Evolutionary conservation across 2,888 invertebrate species (phyloP).

Genomic region (Hydraecia micacea): DNA sequence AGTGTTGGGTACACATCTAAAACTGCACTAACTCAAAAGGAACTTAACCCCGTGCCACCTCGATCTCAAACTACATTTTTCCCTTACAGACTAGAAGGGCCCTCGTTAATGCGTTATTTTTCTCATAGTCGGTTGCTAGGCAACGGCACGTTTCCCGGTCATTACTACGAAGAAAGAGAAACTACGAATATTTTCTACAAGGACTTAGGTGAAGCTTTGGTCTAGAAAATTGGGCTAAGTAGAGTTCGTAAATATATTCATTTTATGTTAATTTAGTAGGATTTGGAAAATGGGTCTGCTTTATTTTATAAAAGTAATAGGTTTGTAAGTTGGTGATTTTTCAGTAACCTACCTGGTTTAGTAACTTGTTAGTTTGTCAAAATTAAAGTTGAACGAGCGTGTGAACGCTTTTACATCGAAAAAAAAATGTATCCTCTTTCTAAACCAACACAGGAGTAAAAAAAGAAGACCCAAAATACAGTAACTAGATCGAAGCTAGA

Average conservation of each 20-base stretch:
- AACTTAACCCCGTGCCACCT: background rate
- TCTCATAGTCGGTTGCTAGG: conserved; percentile 67
- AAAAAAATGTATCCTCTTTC: background rate
- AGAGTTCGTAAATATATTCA: background rate
- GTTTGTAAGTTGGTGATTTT: background rate
- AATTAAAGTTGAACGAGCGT: background rate
- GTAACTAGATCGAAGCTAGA: conserved; percentile 4
- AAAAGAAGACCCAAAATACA: conserved; percentile 9
- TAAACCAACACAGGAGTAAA: background rate
- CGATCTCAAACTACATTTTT: conserved; percentile 13
- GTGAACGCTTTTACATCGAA: background rate
- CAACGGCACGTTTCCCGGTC: conserved; percentile 75
- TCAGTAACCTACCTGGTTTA: background rate
- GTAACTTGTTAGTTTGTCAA: background rate
- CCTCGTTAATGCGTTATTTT: conserved; percentile 53
- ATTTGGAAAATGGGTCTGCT: background rate
- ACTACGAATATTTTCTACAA: conserved; percentile 40
- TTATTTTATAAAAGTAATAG: background rate
- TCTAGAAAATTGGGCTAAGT: background rate
- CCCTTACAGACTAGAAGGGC: conserved; percentile 23
- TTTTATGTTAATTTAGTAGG: background rate
- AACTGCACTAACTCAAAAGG: conserved; percentile 5
- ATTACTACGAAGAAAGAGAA: conserved; percentile 72
- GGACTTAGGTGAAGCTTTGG: conserved; percentile 31
- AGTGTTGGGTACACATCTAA: background rate